These are phyloP conservation scores for Cyanistes caeruleus DNA, from an alignment of 2,113 vertebrate genomes.

Conservation along the genomic window DNA sequence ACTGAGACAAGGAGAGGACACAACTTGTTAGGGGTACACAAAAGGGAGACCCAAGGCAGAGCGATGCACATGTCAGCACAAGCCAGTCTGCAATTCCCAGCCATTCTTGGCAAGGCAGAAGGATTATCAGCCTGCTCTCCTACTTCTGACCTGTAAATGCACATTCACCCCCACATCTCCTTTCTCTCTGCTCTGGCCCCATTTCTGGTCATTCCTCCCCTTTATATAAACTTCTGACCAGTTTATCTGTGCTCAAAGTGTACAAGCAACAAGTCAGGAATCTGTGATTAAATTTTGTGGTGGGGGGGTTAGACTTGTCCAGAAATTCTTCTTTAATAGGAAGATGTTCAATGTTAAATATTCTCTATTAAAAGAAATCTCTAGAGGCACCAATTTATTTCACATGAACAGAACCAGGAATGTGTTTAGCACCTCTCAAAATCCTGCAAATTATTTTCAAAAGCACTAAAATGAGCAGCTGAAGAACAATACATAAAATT, in stretches of 20 bases:
- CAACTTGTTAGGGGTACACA: background rate
- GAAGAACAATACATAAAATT: background rate
- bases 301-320: accelerated
- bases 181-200: accelerated
- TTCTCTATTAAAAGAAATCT: background rate
- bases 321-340: background rate
- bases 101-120: background rate
- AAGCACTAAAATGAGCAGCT: background rate
- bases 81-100: background rate
- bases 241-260: background rate
- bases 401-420: background rate
- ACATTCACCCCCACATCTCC: background rate
- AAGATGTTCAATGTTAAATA: background rate
- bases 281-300: background rate
- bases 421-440: background rate
- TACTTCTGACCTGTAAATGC: background rate
- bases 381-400: background rate
- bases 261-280: background rate
- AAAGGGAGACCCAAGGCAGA: accelerated
- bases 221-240: background rate
- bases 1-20: slow-evolving; percentile 74
- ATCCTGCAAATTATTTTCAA: background rate
- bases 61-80: accelerated
- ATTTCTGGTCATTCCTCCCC: background rate
- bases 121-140: background rate